Percentiles rank a stretch among this genome's conserved stretches.
These are phyloP conservation scores for Morinoia aosen DNA, from an alignment of 2,888 invertebrate species.

Conservation along the genomic window DNA sequence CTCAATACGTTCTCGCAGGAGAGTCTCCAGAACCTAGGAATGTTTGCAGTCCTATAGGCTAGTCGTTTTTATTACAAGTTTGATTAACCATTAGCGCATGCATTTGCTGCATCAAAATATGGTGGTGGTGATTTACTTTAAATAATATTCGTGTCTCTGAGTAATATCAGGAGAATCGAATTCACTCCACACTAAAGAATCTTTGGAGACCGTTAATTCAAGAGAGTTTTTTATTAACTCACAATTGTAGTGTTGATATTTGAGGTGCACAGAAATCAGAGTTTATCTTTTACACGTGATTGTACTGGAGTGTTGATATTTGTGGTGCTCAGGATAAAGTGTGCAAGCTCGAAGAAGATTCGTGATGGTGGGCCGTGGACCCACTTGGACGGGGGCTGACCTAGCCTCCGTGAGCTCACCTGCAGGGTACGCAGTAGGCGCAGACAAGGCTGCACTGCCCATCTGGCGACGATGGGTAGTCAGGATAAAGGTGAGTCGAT, in stretches of 20 bases:
- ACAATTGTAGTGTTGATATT: not conserved
- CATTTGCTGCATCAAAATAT: not conserved
- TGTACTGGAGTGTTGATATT: not conserved
- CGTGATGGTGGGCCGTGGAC: constrained; percentile 39
- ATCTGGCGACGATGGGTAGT: constrained; percentile 15
- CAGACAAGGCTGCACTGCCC: not conserved
- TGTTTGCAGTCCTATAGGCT: not conserved
- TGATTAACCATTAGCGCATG: not conserved
- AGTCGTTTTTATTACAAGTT: not conserved
- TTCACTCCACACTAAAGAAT: not conserved
- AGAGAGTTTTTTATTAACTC: not conserved
- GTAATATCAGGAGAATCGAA: not conserved
- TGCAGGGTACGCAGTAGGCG: not conserved
- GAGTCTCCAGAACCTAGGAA: not conserved
- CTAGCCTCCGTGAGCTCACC: constrained; percentile 24
- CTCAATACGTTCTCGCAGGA: not conserved
- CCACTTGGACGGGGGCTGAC: constrained; percentile 27
- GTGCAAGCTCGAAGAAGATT: not conserved
- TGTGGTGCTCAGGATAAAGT: not conserved
- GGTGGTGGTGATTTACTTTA: not conserved
- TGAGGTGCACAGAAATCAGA: not conserved
- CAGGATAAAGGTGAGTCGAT: constrained; percentile 1
- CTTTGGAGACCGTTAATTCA: not conserved
- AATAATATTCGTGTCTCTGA: not conserved
- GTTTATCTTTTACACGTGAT: not conserved